Base-by-base conservation (phyloP, 2,888 invertebrate genomes). In the Polymixis lichenea region DNA sequence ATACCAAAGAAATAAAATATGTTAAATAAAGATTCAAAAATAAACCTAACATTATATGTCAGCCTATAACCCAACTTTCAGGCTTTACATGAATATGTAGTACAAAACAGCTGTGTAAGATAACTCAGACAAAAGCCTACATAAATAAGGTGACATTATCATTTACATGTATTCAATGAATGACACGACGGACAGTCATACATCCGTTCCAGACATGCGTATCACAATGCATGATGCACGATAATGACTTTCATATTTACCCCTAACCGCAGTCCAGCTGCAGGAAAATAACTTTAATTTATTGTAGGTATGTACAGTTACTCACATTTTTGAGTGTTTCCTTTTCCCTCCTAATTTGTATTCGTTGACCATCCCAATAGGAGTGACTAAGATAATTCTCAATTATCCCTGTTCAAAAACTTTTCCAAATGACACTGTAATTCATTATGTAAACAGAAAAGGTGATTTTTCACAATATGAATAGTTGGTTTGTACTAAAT, bases 221-320 rank as follows among this genome's bases (percentile, higher is more conserved):
- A 56, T 17, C 19, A 53, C 22, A 80, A 75, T 22, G 22, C 32
- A 17, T 46, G 28, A 65, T 38, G 38, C 38, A 38, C 5, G 6
- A 38, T 32, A 4, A 32, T 60, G 62, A 68, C 80, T 64, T 67
- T 62, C 51, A 51, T 38, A 9, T 62, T 77, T 61, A 61, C 7
- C 38, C 38, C 19, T 32, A 61, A 77, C 60, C 53, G 32, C 83
- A 82, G 13, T 11, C 5, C 13, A 71, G 9, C 1, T 38, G 43
- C 13, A n/a, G 19, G 25, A 60, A 61, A 75, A 76, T 71, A 49
- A 13, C 11, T 43, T 53, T 19, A 2, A 32, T 80, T 49, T 43
- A n/a, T 17, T 43, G 11, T 46, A n/a, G n/a, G n/a, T n/a, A n/a
- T n/a, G n/a, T n/a, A 55, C 32, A 28, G 15, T 83, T 51, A 77